phyloP scores from a whole-genome alignment of 2,888 invertebrate genomes.

The Emmelina monodactyla region DNA sequence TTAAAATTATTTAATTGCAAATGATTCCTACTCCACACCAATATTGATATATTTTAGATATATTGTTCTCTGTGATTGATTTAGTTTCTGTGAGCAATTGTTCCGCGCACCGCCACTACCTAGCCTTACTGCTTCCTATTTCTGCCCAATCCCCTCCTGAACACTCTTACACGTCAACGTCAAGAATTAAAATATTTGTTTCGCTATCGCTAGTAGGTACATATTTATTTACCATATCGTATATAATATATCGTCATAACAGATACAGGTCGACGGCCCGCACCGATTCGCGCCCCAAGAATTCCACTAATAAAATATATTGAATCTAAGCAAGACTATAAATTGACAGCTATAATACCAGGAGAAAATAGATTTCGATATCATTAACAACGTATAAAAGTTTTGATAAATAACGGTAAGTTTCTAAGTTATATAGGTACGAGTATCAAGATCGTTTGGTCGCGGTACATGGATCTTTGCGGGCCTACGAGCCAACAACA shows the following conservation, averaged over 20 bases:
- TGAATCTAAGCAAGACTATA: not conserved
- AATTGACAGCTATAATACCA: not conserved
- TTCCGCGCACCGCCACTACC: conserved; percentile 52
- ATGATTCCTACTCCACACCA: not conserved
- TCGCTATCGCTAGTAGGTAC: conserved; percentile 47
- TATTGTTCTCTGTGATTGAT: not conserved
- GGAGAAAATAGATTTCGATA: not conserved
- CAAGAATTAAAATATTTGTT: conserved; percentile 32
- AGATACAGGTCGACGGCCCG: conserved; percentile 37
- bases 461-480: conserved; percentile 24
- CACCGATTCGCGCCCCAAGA: conserved; percentile 24
- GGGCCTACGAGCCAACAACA: conserved; percentile 48
- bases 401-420: too few species aligned
- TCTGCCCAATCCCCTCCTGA: conserved; percentile 31
- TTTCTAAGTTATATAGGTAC: not conserved
- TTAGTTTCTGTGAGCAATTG: conserved; percentile 10
- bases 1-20: not conserved
- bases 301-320: not conserved
- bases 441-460: conserved; percentile 1
- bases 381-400: too few species aligned
- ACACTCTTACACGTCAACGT: conserved; percentile 54
- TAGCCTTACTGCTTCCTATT: conserved; percentile 36
- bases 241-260: conserved; percentile 36
- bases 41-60: conserved; percentile 1
- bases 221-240: conserved; percentile 31